Evolutionary conservation across 2,113 vertebrate genomes (phyloP), one percentile per base, ranked within the genome.

Genomic region (Tupaia chinensis): DNA sequence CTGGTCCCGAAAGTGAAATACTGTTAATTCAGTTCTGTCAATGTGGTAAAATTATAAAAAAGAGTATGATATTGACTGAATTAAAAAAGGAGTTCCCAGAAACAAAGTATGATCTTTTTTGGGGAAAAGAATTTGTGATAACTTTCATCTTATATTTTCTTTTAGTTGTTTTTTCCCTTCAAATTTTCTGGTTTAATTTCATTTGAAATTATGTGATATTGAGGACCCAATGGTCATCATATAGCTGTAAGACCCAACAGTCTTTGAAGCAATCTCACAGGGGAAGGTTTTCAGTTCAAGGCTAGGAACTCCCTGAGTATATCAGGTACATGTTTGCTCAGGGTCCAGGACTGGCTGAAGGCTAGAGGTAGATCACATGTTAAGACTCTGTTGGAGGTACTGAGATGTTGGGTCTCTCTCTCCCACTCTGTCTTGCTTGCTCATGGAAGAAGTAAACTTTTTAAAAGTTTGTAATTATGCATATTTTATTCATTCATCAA

Each of bases 81-180:
- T 91, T 96, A 95, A 82, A 90, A 96, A 84, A 32, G 65, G 27
- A 92, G 77, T 84, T 95, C 11, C 15, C 29, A 84, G 7, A 87
- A 83, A 34, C 44, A 89, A 91, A 74, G 29, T 5, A 17, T 93
- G 70, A 63, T 89, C 20, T 76, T 95, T 95, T 17, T 77, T 20
- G 12, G n/a, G 88, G 15, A 60, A 60, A 95, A 34, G 93, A 87
- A 9, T 73, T 88, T 90, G 44, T 87, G 66, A 5, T 73, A 72
- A 70, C 15, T 68, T 85, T 0, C 5, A 44, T 7, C 70, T 93
- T 87, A 83, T 72, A 76, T 86, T 95, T 95, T 19, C 56, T 85
- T 88, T 84, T 29, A 56, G 1, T 90, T 94, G 13, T 34, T 79
- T 61, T 78, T 70, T 68, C 32, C 94, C 94, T 94, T 11, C 27